These are phyloP conservation scores for Tetragnatha montana DNA, from an alignment of 2,888 invertebrate species.

Conservation along the genomic window DNA sequence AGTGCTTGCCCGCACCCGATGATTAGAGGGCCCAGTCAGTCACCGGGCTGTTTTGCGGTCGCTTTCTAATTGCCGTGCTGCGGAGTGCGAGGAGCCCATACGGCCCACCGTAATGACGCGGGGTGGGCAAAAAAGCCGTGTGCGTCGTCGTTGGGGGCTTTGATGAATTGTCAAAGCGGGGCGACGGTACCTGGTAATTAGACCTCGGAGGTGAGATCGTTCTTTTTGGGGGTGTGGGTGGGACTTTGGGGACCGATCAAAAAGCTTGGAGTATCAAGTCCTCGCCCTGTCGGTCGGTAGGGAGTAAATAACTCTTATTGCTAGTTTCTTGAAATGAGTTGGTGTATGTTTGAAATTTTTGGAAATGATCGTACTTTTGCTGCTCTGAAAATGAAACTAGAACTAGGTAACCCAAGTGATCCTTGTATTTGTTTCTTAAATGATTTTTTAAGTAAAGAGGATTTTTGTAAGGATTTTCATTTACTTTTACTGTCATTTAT, in stretches of 20 bases:
- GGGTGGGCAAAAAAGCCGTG: constrained; percentile 9
- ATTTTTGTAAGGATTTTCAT: too few relatives aligned
- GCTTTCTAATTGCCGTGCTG: constrained; percentile 52
- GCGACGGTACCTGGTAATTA: constrained; percentile 62
- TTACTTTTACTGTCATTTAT: too few relatives aligned
- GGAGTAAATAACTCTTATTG: not conserved
- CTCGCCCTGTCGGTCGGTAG: not conserved
- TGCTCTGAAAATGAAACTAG: too few relatives aligned
- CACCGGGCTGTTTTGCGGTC: constrained; percentile 66
- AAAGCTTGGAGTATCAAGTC: constrained; percentile 5
- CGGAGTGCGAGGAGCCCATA: constrained; percentile 55
- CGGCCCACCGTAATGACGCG: constrained; percentile 47
- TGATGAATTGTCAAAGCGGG: constrained; percentile 68
- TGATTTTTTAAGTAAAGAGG: too few relatives aligned
- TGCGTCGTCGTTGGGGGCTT: constrained; percentile 20
- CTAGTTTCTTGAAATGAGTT: not conserved
- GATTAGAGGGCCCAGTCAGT: constrained; percentile 59
- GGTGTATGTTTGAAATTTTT: not conserved
- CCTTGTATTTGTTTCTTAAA: too few relatives aligned
- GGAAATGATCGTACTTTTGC: not conserved
- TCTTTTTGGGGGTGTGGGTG: constrained; percentile 47
- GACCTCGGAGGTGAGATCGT: constrained; percentile 52
- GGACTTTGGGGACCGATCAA: constrained; percentile 25
- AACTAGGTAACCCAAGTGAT: too few relatives aligned
- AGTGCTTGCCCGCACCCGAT: constrained; percentile 49